Evolutionary conservation across 2,113 vertebrate species (phyloP).

Genomic region (Ceyx melanurus): DNA sequence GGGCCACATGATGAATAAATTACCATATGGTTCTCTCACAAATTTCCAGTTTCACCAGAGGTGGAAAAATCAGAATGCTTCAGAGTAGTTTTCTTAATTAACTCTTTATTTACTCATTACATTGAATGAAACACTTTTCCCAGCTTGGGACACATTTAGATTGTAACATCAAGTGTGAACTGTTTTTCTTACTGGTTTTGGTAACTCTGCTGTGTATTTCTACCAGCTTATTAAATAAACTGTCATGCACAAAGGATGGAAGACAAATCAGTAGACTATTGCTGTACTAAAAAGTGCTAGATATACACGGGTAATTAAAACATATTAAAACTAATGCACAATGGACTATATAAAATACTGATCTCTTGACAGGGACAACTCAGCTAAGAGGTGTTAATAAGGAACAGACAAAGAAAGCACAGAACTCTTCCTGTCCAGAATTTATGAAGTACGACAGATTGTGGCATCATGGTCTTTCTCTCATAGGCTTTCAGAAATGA

Average conservation of each 20-base stretch:
- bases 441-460: neutral
- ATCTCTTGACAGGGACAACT: conserved; percentile 9
- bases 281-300: neutral
- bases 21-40: neutral
- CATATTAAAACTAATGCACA: neutral
- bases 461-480: neutral
- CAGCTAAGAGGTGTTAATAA: neutral
- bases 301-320: neutral
- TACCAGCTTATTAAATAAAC: neutral
- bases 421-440: neutral
- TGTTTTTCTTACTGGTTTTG: neutral
- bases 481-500: neutral
- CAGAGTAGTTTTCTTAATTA: neutral
- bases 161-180: neutral
- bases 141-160: neutral
- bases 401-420: neutral
- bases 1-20: neutral
- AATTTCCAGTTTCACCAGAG: neutral
- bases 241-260: neutral
- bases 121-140: neutral
- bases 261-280: neutral
- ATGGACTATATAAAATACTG: neutral
- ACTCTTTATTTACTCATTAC: neutral
- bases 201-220: neutral
- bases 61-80: neutral